Evolutionary conservation across 1,140 invertebrate species (phyloP).

Genomic region (Colletes gigas): DNA sequence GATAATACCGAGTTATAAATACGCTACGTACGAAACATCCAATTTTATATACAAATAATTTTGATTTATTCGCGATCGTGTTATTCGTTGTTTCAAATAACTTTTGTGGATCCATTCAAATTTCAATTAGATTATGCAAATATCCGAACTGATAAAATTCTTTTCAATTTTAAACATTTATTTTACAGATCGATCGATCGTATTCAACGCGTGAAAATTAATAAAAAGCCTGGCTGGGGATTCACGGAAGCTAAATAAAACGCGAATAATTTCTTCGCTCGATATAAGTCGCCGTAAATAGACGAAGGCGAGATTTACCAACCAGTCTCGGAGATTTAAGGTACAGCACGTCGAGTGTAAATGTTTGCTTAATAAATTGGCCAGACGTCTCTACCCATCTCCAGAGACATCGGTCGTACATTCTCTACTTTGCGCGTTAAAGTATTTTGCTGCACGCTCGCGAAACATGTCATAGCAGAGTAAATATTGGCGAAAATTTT

Average conservation of each 20-base stretch:
- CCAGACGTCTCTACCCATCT: background rate
- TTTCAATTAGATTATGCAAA: no score
- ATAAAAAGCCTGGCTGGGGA: background rate
- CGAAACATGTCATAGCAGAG: background rate
- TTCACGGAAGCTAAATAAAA: background rate
- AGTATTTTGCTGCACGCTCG: background rate
- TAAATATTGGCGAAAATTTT: background rate
- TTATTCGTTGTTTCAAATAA: no score
- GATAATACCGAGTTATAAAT: no score
- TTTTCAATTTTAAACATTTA: no score
- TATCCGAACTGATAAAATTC: no score
- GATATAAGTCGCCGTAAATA: background rate
- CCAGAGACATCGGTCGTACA: background rate
- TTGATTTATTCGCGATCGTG: no score
- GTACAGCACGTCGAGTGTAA: background rate
- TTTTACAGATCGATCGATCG: background rate
- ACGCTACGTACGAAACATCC: no score
- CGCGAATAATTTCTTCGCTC: background rate
- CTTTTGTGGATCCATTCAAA: no score
- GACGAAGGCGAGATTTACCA: constrained; percentile 8
- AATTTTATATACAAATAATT: no score
- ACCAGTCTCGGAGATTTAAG: constrained; percentile 19
- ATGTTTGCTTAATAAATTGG: constrained; percentile 37
- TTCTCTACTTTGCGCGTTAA: background rate
- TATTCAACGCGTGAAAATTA: background rate